These are phyloP conservation scores for Paramormyrops kingsleyae DNA, from an alignment of 2,113 vertebrate genomes.

Conservation along the genomic window DNA sequence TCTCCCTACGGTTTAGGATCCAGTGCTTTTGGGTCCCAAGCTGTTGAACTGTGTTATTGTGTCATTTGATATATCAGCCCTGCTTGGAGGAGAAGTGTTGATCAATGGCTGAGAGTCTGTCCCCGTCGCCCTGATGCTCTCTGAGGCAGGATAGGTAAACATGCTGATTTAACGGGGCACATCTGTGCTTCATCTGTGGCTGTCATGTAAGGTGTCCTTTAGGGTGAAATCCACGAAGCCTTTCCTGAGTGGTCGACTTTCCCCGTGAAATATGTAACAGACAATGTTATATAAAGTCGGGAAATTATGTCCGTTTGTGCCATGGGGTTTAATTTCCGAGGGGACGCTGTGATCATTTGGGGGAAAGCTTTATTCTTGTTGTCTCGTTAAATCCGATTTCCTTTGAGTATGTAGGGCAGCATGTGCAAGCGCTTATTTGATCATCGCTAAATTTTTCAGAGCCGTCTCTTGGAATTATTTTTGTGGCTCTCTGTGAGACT, in stretches of 20 bases:
- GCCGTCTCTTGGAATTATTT: neutral
- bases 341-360: neutral
- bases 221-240: neutral
- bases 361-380: neutral
- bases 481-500: neutral
- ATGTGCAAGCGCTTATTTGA: neutral
- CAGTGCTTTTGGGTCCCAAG: neutral
- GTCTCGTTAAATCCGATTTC: neutral
- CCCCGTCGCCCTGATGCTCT: neutral
- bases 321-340: neutral
- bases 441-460: slow-evolving; percentile 1
- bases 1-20: neutral
- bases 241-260: neutral
- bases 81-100: neutral
- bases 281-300: neutral
- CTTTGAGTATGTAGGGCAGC: neutral
- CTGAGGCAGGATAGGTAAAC: neutral
- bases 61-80: neutral
- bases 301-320: neutral
- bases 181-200: too few relatives aligned
- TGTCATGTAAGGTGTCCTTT: neutral
- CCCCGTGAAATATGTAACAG: neutral
- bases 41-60: neutral
- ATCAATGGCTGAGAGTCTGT: neutral
- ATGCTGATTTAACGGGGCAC: neutral